Conservation (phyloP, 2,797 vertebrate genomes). For the Betta splendens region DNA sequence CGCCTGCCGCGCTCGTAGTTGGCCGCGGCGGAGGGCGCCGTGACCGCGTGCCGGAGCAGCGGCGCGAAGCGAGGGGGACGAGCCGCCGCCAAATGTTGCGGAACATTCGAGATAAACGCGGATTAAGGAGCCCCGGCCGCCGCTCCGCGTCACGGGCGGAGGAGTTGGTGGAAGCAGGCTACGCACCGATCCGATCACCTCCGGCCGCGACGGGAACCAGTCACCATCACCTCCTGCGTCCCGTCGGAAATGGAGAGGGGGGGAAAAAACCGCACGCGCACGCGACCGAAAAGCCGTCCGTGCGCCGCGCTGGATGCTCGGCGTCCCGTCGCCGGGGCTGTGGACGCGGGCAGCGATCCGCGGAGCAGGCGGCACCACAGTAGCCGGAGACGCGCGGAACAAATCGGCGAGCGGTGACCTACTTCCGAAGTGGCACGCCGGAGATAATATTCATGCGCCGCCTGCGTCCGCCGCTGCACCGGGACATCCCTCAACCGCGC, state of each 20-base stretch:
- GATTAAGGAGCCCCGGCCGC: constrained; percentile 22
- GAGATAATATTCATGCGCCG: constrained; percentile 85
- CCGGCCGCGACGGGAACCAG: constrained; percentile 57
- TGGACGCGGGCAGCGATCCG: constrained; percentile 63
- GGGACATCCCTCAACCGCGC: constrained; percentile 80
- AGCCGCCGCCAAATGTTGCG: constrained; percentile 36
- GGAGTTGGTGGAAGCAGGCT: constrained; percentile 46
- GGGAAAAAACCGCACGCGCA: background rate
- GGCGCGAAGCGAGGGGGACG: constrained; percentile 56
- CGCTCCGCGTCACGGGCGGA: constrained; percentile 33
- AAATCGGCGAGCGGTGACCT: constrained; percentile 85
- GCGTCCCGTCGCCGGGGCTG: constrained; percentile 38
- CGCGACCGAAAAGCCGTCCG: background rate
- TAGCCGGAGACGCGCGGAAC: constrained; percentile 77
- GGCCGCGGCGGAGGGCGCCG: constrained; percentile 54
- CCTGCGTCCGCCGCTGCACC: constrained; percentile 76
- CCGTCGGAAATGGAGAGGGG: constrained; percentile 37
- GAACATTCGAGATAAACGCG: constrained; percentile 38
- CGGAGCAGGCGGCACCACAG: constrained; percentile 64
- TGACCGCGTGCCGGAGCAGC: constrained; percentile 68
- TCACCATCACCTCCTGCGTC: constrained; percentile 61
- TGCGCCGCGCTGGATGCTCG: constrained; percentile 30
- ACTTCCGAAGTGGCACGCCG: constrained; percentile 85
- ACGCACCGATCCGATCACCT: constrained; percentile 50
- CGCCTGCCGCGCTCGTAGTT: constrained; percentile 64